Base-by-base conservation (phyloP, 2,797 vertebrate genomes). In the Glyptemys insculpta region DNA sequence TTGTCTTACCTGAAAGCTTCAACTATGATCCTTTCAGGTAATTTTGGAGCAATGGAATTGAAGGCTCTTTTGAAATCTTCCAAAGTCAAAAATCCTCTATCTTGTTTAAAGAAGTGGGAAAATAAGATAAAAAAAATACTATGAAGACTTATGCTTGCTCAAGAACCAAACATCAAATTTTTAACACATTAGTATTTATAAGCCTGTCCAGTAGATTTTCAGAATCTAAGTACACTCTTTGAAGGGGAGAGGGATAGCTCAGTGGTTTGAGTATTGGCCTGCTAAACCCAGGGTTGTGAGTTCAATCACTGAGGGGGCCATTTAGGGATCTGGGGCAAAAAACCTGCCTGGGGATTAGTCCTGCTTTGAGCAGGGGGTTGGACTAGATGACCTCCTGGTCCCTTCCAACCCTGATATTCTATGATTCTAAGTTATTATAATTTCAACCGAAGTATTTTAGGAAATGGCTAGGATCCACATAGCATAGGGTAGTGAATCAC, bases 31-130 rank as follows among this genome's bases (percentile, higher is more conserved):
- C 98, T 98, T 83, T 98, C 97, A 1, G 98, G 94, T 74, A 99
- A 97, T 31, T 93, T 98, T 29, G 98, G 96, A 87, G 97, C 98
- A 96, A 98, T 83, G 8, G 76, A 97, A 57, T 21, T 95, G 91
- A 99, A 99, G 8, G 97, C 97, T 91, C 95, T 98, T 91, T 97
- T 97, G 95, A 99, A 99, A 97, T 98, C 98, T 93, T 99, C 97
- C 87, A 98, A 92, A 86, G 98, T 98, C 82, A 99, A 97, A 97
- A 98, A 98, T 78, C 97, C 97, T 94, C 90, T 98, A 92, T 97
- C 97, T 99, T 97, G 82, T 87, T 74, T 83, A 89, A 86, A 91
- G 80, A 57, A 72, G 68, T 41, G 11, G 19, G 37, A 89, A 92
- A 97, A 87, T 34, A 93, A 31, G 16, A 57, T 25, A 25, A 79